Conservation (phyloP, 2,888 invertebrate species). For the Ommatoiulus sabulosus region DNA sequence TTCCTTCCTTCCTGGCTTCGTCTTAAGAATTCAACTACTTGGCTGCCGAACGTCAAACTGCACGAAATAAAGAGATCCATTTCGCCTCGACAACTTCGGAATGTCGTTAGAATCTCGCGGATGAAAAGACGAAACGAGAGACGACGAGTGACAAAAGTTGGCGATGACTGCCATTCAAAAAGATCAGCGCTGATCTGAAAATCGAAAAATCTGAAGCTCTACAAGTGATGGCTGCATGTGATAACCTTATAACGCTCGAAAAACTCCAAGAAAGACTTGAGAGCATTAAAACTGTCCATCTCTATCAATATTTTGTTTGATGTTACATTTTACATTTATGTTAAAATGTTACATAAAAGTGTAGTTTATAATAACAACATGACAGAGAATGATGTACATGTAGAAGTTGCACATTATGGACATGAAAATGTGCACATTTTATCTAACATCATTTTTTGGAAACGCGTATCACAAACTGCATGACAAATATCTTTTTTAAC, state of each 20-base stretch:
- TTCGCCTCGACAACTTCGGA: not conserved
- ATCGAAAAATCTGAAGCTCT: not conserved
- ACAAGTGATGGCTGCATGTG: not conserved
- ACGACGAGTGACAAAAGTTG: not conserved
- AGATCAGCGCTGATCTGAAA: not conserved
- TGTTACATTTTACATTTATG: too few relatives aligned
- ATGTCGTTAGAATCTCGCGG: not conserved
- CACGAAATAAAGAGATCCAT: not conserved
- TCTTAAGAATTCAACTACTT: conserved; percentile 55
- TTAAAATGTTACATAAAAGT: too few relatives aligned
- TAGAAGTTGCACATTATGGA: too few relatives aligned
- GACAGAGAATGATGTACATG: too few relatives aligned
- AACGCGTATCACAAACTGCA: too few relatives aligned
- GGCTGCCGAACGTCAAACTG: not conserved
- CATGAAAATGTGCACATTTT: too few relatives aligned
- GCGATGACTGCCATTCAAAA: not conserved
- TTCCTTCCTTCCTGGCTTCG: conserved; percentile 59
- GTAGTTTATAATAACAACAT: too few relatives aligned
- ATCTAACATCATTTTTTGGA: too few relatives aligned
- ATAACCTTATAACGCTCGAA: not conserved
- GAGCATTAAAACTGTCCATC: not conserved
- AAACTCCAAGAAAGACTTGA: too few relatives aligned
- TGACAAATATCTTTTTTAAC: too few relatives aligned
- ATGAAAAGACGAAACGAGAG: not conserved
- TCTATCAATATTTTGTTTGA: not conserved